A percentile compares a stretch with the other conserved stretches of the same genome.
phyloP scores from a whole-genome alignment of 2,888 invertebrate genomes.

The Phasia obesa region DNA sequence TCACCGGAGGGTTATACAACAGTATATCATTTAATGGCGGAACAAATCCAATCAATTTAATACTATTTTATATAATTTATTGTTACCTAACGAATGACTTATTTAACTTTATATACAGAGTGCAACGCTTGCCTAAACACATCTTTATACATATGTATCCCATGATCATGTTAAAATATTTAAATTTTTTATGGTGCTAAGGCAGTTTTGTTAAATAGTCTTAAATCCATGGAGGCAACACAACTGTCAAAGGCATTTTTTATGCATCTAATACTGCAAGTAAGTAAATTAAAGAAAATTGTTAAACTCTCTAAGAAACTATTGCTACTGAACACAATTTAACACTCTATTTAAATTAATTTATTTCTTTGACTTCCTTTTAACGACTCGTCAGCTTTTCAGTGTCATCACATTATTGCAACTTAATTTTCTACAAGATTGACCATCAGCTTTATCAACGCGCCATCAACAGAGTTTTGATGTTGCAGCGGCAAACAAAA shows the following conservation, averaged over 20 bases:
- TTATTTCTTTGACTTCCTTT: conserved; percentile 11
- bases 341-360: conserved; percentile 31
- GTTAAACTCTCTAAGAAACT: neutral
- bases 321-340: conserved; percentile 10
- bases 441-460: conserved; percentile 58
- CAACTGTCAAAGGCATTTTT: conserved; percentile 43
- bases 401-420: conserved; percentile 56
- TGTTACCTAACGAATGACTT: too few relatives aligned
- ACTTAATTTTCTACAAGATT: conserved; percentile 70
- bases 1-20: too few relatives aligned
- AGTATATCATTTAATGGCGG: too few relatives aligned
- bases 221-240: neutral
- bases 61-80: too few relatives aligned
- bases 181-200: too few relatives aligned
- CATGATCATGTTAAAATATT: too few relatives aligned
- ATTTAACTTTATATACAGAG: too few relatives aligned
- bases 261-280: neutral
- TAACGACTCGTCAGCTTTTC: conserved; percentile 24
- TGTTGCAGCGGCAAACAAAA: neutral
- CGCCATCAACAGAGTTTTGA: conserved; percentile 33
- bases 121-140: too few relatives aligned
- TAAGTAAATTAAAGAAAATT: neutral
- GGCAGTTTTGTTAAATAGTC: too few relatives aligned
- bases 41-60: too few relatives aligned
- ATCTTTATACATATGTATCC: too few relatives aligned